A percentile compares a stretch with the other conserved stretches of the same genome.
Evolutionary conservation across 2,797 vertebrate genomes (phyloP).

Genomic region (Pelobates cultripes): DNA sequence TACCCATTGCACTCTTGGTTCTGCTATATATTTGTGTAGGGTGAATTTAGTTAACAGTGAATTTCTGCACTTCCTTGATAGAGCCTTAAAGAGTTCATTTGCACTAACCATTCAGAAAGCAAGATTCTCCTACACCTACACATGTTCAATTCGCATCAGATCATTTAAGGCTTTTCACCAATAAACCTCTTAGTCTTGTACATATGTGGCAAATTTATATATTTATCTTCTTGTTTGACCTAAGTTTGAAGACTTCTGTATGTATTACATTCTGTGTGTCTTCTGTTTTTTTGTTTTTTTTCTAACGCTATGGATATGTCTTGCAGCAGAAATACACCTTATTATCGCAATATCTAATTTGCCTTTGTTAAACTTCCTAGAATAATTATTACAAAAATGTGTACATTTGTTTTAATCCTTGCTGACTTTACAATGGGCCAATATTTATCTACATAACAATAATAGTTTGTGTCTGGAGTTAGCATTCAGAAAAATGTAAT

Average conservation of each 20-base stretch:
- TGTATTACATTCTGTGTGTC: background rate
- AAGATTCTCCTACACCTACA: too few relatives aligned
- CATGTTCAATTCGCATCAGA: too few relatives aligned
- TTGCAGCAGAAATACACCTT: background rate
- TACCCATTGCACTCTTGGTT: too few relatives aligned
- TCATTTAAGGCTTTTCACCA: too few relatives aligned
- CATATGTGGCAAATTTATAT: too few relatives aligned
- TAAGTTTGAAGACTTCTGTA: background rate
- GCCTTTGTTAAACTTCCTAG: background rate
- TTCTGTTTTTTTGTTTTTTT: background rate
- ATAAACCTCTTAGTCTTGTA: too few relatives aligned
- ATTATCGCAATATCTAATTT: background rate
- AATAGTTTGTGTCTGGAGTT: background rate
- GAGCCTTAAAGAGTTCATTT: too few relatives aligned
- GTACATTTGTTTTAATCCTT: background rate
- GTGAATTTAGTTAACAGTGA: too few relatives aligned
- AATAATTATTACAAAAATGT: background rate
- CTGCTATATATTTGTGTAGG: too few relatives aligned
- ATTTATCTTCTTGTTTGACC: background rate
- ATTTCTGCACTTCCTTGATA: too few relatives aligned
- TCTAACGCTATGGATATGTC: background rate
- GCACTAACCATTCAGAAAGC: too few relatives aligned
- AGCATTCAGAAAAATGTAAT: background rate
- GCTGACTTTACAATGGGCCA: conserved; percentile 1
- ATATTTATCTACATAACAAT: background rate